Evolutionary conservation across 2,888 invertebrate species (phyloP).

Genomic region (Homarus gammarus): DNA sequence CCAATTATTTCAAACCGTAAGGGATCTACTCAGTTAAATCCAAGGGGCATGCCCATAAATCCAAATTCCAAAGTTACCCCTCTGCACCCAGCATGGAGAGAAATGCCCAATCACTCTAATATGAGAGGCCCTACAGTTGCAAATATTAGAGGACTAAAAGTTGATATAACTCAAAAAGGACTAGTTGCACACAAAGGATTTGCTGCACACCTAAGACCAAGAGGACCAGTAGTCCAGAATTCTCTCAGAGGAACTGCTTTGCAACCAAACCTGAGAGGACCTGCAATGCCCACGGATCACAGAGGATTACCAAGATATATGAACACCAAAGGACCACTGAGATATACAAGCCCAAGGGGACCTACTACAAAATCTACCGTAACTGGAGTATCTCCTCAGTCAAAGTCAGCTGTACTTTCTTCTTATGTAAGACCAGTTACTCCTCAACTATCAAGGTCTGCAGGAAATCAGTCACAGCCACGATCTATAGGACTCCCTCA

Average conservation of each 20-base stretch:
- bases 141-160: conserved; percentile 26
- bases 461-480: conserved; percentile 16
- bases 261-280: conserved; percentile 31
- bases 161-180: conserved; percentile 18
- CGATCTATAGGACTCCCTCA: conserved; percentile 5
- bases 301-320: conserved; percentile 17
- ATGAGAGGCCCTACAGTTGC: conserved; percentile 26
- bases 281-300: background rate
- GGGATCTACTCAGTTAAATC: conserved; percentile 31
- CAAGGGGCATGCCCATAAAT: conserved; percentile 39
- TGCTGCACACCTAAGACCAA: conserved; percentile 1
- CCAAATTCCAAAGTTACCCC: conserved; percentile 33
- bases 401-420: background rate
- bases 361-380: background rate
- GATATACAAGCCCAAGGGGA: conserved; percentile 41
- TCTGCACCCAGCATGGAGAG: background rate
- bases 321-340: conserved; percentile 1
- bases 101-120: conserved; percentile 17
- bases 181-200: conserved; percentile 1
- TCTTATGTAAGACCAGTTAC: background rate
- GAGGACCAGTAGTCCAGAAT: conserved; percentile 13
- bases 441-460: conserved; percentile 1
- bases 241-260: conserved; percentile 10
- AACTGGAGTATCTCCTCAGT: conserved; percentile 31
- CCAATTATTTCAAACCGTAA: conserved; percentile 5